Base-by-base conservation (phyloP, 23 tunicate genomes). In the Ascidia mentula region DNA sequence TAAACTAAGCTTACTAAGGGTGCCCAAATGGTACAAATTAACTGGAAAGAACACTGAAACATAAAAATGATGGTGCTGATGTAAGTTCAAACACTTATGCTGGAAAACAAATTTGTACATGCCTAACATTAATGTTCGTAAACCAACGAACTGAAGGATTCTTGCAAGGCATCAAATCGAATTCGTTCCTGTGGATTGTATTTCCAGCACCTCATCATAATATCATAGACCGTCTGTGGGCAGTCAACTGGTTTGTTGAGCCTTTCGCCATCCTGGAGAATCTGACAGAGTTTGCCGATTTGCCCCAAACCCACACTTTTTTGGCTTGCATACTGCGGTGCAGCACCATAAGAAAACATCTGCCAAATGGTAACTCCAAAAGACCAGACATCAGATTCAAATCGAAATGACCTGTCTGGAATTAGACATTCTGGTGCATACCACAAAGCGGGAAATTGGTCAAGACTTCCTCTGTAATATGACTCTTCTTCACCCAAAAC, bases 371-470 rank as follows among this genome's bases (percentile, higher is more conserved):
- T 87, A 34, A 95, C 85, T 12, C 98, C 98, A 53, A 53, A 95
- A 9, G 95, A 89, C 98, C 98, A 95, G 17, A 95, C 83, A 60
- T 95, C 98, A 26, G 98, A 89, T 40, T 95, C 87, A 33, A 88
- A 88, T 31, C 70, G 84, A 46, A 81, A 88, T 9, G 84, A 40
- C 26, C 39, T 37, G 0, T 40, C 72, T 2, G 38, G 75, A 28
- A 72, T 40, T 32, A 95, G 82, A 42, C 99, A 90, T 61, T 95
- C 99, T 9, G 99, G 99, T 0, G 99, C 96, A 72, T 95, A 95
- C 99, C 99, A 95, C 72, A 79, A 85, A 0, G 89, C 96, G 17
- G 99, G 99, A 75, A 95, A 86, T 32, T 90, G 89, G n/a, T 83
- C 84, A 0, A 86, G 84, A 35, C 83, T 90, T 36, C 96, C 96